phyloP scores from a whole-genome alignment of 1,140 invertebrate species.

The Littorina saxatilis region DNA sequence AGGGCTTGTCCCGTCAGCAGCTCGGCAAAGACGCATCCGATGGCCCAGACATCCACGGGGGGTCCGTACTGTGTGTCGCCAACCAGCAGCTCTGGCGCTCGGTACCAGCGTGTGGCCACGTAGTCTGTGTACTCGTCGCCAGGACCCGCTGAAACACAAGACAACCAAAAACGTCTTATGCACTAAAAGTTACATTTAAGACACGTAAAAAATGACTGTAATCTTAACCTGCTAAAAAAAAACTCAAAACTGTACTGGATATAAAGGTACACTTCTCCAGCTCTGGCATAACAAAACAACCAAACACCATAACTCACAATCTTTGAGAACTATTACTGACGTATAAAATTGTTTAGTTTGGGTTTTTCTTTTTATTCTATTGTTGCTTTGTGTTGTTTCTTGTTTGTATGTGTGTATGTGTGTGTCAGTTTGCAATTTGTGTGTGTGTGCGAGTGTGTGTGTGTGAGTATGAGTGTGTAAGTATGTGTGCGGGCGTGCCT shows the following conservation, averaged over 20 bases:
- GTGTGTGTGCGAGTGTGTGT: conserved; percentile 37
- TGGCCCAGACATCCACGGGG: conserved; percentile 97
- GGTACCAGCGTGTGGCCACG: conserved; percentile 98
- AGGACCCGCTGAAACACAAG: conserved; percentile 78
- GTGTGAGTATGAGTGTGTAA: conserved; percentile 36
- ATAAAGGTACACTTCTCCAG: too few relatives aligned
- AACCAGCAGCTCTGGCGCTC: conserved; percentile 95
- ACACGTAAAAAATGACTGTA: too few relatives aligned
- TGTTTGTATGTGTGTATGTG: conserved; percentile 14
- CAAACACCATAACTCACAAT: too few relatives aligned
- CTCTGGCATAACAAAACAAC: too few relatives aligned
- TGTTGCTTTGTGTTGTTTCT: background rate
- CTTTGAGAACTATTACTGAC: too few relatives aligned
- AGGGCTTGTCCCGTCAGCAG: conserved; percentile 84
- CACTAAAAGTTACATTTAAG: too few relatives aligned
- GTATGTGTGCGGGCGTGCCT: background rate
- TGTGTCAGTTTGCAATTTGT: conserved; percentile 25
- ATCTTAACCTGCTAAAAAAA: too few relatives aligned
- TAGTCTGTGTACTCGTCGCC: conserved; percentile 99
- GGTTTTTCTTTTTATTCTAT: too few relatives aligned
- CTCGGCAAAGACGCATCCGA: conserved; percentile 94
- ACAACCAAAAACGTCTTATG: background rate
- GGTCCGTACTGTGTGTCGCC: conserved; percentile 98
- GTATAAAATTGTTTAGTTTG: too few relatives aligned
- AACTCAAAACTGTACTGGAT: too few relatives aligned